A percentile compares a stretch with the other conserved stretches of the same genome.
These are phyloP conservation scores for Telmatochromis brichardi DNA, from an alignment of 2,113 vertebrate genomes.

Conservation along the genomic window DNA sequence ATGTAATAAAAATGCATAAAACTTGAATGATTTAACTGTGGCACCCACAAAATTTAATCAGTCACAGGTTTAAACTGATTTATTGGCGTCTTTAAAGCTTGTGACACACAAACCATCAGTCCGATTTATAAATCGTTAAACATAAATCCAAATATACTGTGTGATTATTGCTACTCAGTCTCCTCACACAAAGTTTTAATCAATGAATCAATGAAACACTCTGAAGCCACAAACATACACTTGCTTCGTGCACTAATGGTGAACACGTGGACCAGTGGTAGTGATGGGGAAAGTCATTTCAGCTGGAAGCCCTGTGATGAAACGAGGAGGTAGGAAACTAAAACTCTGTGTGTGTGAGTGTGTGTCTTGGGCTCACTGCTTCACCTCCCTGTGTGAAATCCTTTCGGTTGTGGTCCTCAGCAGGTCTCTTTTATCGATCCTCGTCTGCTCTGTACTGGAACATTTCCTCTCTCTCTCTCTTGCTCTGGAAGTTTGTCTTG, in stretches of 20 bases:
- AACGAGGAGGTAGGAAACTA: constrained; percentile 61
- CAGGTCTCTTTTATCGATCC: constrained; percentile 26
- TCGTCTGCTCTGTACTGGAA: constrained; percentile 31
- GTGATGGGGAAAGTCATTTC: constrained; percentile 36
- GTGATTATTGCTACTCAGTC: not conserved
- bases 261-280: constrained; percentile 35
- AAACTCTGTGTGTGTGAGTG: constrained; percentile 18
- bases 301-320: constrained; percentile 52
- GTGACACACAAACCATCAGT: not conserved
- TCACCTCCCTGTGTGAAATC: constrained; percentile 39
- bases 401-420: constrained; percentile 27
- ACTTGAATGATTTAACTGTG: not conserved
- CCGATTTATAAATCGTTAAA: not conserved
- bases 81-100: not conserved
- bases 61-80: not conserved
- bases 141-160: not conserved
- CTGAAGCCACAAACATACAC: not conserved
- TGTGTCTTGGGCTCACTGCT: constrained; percentile 45
- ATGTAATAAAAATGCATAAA: not conserved
- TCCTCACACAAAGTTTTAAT: not conserved
- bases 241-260: not conserved
- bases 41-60: not conserved
- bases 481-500: constrained; percentile 36
- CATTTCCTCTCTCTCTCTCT: constrained; percentile 3
- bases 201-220: not conserved